These are phyloP conservation scores for Rhinichthys klamathensis DNA, from an alignment of 2,113 vertebrate genomes.

Conservation along the genomic window DNA sequence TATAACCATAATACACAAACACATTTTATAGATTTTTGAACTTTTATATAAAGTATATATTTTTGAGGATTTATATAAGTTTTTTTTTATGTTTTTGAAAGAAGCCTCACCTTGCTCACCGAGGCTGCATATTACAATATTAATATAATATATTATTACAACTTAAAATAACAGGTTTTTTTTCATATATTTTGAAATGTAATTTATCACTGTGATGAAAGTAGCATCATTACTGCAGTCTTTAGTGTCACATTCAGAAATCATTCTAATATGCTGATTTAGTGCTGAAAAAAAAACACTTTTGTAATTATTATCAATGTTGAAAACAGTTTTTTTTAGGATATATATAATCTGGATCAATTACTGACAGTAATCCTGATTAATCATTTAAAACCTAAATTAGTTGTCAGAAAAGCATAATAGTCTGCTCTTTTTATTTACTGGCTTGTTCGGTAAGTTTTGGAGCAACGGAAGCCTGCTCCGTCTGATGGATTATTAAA, in stretches of 20 bases:
- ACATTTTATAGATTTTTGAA: background rate
- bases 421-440: background rate
- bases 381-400: background rate
- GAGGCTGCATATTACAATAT: background rate
- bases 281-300: background rate
- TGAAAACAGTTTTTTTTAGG: background rate
- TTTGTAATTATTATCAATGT: background rate
- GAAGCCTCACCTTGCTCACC: background rate
- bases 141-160: no score
- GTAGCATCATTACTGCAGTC: no score
- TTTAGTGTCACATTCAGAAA: no score
- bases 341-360: background rate
- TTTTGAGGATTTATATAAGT: background rate
- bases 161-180: no score
- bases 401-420: background rate
- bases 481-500: constrained; percentile 30
- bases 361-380: background rate
- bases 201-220: no score
- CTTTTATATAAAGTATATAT: background rate
- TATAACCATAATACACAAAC: background rate
- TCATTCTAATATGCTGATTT: no score
- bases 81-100: background rate
- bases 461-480: background rate
- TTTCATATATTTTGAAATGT: no score
- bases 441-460: background rate